Base-by-base conservation (phyloP, 2,113 vertebrate genomes). In the Urocolius indicus region DNA sequence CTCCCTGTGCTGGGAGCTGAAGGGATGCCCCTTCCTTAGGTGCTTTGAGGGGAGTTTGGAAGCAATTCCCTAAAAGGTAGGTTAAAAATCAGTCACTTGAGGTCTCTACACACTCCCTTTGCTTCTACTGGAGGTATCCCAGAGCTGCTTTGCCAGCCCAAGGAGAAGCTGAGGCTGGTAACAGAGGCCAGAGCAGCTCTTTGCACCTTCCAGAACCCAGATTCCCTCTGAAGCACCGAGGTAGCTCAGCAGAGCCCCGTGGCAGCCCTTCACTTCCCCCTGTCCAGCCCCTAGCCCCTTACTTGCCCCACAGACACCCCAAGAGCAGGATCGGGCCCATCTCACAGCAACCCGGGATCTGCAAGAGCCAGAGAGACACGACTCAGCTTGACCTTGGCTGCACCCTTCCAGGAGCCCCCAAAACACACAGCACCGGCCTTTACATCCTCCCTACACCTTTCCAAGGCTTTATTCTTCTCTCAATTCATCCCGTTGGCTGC, bases 391-490 rank as follows among this genome's bases (percentile, higher is more conserved):
- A n/a, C n/a, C n/a, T 34, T 2, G 3, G 20, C 16, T 17, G 38
- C 62, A 13, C 13, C 30, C n/a, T 20, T 6, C 71, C 65, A 21
- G 38, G 12, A 43, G n/a, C 32, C 22, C 26, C 11, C 7, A 3
- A 7, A 61, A 16, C 48, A 1, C 27, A 0, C 11, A 69, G 24
- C 49, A 6, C 1, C 6, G 6, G 3, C 13, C 23, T 13, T 2
- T 2, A 0, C 3, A 27, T 15, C 65, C 38, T 24, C 6, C n/a
- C 13, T 58, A 55, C 24, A 17, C 3, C 9, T 72, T 45, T 5
- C 20, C 26, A 21, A 36, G 21, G 6, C 41, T 66, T 52, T 20
- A n/a, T 10, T 41, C 38, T 12, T 41, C 38, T 41, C 38, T 41
- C 38, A 9, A 9, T 41, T 41, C 38, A 9, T 41, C 38, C 38